These are phyloP conservation scores for Neodiprion fabricii DNA, from an alignment of 1,140 invertebrate genomes.

Conservation along the genomic window DNA sequence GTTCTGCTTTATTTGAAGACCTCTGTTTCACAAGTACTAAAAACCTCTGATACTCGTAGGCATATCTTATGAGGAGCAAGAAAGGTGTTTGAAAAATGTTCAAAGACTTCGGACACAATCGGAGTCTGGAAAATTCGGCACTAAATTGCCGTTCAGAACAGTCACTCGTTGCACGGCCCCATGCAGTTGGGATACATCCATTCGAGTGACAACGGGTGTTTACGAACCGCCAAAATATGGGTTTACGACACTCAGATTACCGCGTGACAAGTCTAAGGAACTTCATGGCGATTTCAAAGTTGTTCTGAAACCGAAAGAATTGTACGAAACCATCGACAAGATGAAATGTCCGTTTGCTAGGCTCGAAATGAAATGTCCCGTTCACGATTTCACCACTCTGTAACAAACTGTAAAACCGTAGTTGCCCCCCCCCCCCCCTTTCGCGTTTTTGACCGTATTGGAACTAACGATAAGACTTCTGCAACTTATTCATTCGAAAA, in stretches of 20 bases:
- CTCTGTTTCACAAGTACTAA: too few species aligned
- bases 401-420: too few species aligned
- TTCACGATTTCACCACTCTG: not conserved
- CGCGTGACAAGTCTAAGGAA: constrained; percentile 1
- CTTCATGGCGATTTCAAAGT: constrained; percentile 12
- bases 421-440: too few species aligned
- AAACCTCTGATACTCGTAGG: not conserved
- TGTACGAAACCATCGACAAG: constrained; percentile 7
- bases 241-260: not conserved
- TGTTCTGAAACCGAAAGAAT: not conserved
- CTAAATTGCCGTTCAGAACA: not conserved
- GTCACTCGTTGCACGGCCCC: not conserved
- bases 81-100: not conserved
- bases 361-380: constrained; percentile 9
- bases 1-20: not conserved
- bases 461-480: too few species aligned
- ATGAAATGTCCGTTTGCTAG: constrained; percentile 6
- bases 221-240: not conserved
- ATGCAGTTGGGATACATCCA: not conserved
- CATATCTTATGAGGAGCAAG: not conserved
- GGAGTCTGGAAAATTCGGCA: not conserved
- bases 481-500: too few species aligned
- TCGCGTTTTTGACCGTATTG: too few species aligned
- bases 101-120: not conserved
- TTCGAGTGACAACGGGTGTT: not conserved